phyloP scores from a whole-genome alignment of 2,797 vertebrate species.

The Silurus aristotelis region DNA sequence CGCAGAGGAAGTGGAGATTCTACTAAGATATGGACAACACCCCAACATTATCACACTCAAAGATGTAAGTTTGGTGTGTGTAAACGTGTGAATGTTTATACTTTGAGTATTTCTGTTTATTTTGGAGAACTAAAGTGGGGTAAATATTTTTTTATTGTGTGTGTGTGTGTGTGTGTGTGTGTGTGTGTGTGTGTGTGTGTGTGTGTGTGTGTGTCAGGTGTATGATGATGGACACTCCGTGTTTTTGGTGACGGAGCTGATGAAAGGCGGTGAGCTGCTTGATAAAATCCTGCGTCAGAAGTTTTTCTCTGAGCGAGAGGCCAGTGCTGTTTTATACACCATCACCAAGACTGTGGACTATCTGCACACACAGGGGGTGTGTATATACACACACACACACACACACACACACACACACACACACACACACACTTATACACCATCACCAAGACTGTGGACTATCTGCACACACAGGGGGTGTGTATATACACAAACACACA shows the following conservation, averaged over 20 bases:
- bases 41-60: slow-evolving; percentile 87
- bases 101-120: not conserved
- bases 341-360: slow-evolving; percentile 84
- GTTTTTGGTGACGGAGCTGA: slow-evolving; percentile 84
- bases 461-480: no score
- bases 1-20: slow-evolving; percentile 85
- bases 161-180: slow-evolving; percentile 19
- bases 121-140: slow-evolving; percentile 57
- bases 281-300: slow-evolving; percentile 84
- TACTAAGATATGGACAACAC: slow-evolving; percentile 83
- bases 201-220: slow-evolving; percentile 67
- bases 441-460: no score
- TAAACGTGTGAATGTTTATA: slow-evolving; percentile 12
- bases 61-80: slow-evolving; percentile 68
- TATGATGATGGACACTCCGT: slow-evolving; percentile 82
- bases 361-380: slow-evolving; percentile 84
- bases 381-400: slow-evolving; percentile 47
- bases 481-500: no score
- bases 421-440: not conserved
- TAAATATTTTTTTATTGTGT: slow-evolving; percentile 61
- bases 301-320: slow-evolving; percentile 84
- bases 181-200: slow-evolving; percentile 29
- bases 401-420: not conserved
- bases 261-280: slow-evolving; percentile 86
- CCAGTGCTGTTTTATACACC: slow-evolving; percentile 81